These are phyloP conservation scores for Nomada lathburiana DNA, from an alignment of 2,888 invertebrate genomes.

Conservation along the genomic window DNA sequence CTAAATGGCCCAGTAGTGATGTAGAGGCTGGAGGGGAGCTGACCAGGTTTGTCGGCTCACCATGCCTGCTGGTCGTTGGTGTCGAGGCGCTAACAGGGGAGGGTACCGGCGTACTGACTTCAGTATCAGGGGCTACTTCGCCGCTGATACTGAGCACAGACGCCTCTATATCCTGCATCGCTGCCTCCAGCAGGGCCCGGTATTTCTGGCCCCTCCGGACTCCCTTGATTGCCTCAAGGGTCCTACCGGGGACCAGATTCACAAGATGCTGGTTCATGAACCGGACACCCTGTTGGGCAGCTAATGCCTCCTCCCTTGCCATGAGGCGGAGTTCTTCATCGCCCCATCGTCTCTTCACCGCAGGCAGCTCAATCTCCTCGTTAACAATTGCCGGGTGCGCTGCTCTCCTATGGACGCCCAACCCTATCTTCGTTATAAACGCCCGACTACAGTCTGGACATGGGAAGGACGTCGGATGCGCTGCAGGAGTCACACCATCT, in stretches of 20 bases:
- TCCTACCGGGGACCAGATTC: not conserved
- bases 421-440: not conserved
- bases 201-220: not conserved
- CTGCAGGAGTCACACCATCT: too few relatives aligned
- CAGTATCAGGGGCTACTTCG: not conserved
- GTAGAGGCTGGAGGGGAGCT: not conserved
- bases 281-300: not conserved
- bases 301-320: constrained; percentile 17
- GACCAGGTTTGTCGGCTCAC: not conserved
- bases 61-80: not conserved
- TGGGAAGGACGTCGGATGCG: too few relatives aligned
- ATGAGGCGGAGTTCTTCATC: constrained; percentile 5
- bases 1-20: not conserved
- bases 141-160: not conserved
- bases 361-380: not conserved
- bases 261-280: not conserved
- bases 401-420: constrained; percentile 2
- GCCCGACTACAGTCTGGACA: too few relatives aligned
- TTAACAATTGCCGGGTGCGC: not conserved
- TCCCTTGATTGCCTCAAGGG: constrained; percentile 9
- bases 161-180: not conserved
- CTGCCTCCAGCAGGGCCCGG: not conserved
- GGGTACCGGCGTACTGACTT: too few relatives aligned
- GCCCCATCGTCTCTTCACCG: not conserved
- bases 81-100: not conserved